phyloP scores from a whole-genome alignment of 30 jellyfish, hydroid and myxozoan species.

The Hydra vulgaris region DNA sequence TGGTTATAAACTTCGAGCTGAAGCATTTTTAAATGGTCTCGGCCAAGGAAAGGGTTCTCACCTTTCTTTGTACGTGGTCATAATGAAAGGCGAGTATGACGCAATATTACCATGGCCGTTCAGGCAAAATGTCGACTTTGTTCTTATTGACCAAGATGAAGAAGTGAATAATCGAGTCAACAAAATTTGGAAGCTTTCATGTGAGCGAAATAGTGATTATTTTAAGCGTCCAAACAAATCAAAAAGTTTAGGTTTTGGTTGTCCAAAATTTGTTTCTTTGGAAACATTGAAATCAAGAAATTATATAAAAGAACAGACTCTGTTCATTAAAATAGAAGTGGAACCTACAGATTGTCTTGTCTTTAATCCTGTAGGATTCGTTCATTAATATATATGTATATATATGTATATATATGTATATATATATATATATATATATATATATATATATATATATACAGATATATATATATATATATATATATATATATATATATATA shows the following conservation, averaged over 20 bases:
- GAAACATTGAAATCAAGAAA: conserved; percentile 76
- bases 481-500: too few relatives aligned
- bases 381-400: too few relatives aligned
- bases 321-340: conserved; percentile 72
- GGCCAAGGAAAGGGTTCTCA: conserved; percentile 99
- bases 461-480: too few relatives aligned
- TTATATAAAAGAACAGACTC: conserved; percentile 72
- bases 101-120: conserved; percentile 99
- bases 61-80: conserved; percentile 77
- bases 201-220: conserved; percentile 89
- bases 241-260: conserved; percentile 92
- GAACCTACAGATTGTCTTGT: conserved; percentile 71
- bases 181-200: conserved; percentile 85
- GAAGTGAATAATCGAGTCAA: conserved; percentile 69
- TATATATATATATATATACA: too few relatives aligned
- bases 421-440: too few relatives aligned
- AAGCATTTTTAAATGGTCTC: conserved; percentile 87
- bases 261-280: conserved; percentile 93
- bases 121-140: conserved; percentile 81
- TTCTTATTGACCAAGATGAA: conserved; percentile 84
- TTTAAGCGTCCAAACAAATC: conserved; percentile 84
- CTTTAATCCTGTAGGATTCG: conserved; percentile 16
- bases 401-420: too few relatives aligned
- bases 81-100: conserved; percentile 94
- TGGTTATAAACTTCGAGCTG: conserved; percentile 92